These are phyloP conservation scores for Bos indicus DNA, from an alignment of 2,113 vertebrate species.

Conservation along the genomic window DNA sequence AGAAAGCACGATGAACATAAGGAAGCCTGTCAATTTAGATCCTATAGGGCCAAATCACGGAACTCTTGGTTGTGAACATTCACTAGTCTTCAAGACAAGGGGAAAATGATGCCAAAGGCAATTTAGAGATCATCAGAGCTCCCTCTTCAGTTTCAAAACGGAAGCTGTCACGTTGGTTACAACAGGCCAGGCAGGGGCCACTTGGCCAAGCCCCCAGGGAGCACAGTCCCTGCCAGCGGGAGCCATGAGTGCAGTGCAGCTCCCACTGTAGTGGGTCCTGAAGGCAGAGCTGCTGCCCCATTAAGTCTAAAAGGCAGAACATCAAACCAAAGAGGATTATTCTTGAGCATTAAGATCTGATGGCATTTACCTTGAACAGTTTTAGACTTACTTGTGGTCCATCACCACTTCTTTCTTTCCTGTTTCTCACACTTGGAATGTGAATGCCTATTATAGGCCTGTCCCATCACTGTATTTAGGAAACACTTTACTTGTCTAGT, in stretches of 20 bases:
- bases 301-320: background rate
- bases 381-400: background rate
- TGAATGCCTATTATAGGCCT: background rate
- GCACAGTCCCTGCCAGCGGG: background rate
- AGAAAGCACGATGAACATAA: background rate
- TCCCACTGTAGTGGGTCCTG: background rate
- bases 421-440: background rate
- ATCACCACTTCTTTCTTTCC: background rate
- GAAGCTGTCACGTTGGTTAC: background rate
- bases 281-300: background rate
- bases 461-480: background rate
- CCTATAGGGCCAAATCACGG: background rate
- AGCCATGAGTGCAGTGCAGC: accelerated
- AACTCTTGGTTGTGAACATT: background rate
- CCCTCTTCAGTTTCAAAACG: background rate
- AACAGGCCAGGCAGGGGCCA: background rate
- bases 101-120: background rate
- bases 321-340: background rate
- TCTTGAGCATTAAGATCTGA: background rate
- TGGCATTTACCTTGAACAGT: background rate
- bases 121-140: background rate
- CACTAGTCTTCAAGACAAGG: background rate
- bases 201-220: background rate
- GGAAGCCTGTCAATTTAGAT: background rate
- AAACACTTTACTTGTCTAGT: background rate